These are phyloP conservation scores for Spheniscus humboldti DNA, from an alignment of 2,797 vertebrate species.

Conservation along the genomic window DNA sequence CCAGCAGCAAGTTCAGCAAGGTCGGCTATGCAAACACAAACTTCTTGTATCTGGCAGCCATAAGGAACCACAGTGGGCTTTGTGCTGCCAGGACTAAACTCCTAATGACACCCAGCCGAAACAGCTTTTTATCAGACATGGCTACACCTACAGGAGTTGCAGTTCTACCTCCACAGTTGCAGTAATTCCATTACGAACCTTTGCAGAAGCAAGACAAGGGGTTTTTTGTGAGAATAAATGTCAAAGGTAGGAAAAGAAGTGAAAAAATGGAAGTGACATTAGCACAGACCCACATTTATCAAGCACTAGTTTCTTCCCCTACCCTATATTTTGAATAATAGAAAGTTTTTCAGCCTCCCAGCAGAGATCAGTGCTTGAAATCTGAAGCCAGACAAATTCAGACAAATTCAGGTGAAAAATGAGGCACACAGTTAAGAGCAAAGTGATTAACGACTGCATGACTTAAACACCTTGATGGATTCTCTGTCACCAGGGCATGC, in stretches of 20 bases:
- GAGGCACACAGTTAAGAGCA: not conserved
- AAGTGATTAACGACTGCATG: not conserved
- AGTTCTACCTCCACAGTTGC: not conserved
- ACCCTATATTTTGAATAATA: not conserved
- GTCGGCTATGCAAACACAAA: not conserved
- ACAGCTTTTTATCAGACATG: not conserved
- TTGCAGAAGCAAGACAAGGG: not conserved
- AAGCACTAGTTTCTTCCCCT: not conserved
- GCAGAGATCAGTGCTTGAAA: conserved; percentile 1
- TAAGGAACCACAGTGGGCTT: not conserved
- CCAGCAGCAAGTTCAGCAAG: conserved; percentile 17
- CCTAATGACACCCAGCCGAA: not conserved
- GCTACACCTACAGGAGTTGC: not conserved
- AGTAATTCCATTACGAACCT: not conserved
- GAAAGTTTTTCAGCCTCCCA: not conserved
- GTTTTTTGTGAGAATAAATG: not conserved
- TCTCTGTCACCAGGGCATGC: not conserved
- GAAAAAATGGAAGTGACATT: not conserved
- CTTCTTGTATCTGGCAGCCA: not conserved
- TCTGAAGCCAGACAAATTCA: not conserved
- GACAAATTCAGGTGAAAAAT: not conserved
- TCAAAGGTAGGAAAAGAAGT: not conserved
- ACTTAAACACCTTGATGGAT: not conserved
- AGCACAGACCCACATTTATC: not conserved
- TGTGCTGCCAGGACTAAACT: not conserved